These are phyloP conservation scores for Heliopora coerulea DNA, from an alignment of 92 coral and sea anemone species.

Conservation along the genomic window DNA sequence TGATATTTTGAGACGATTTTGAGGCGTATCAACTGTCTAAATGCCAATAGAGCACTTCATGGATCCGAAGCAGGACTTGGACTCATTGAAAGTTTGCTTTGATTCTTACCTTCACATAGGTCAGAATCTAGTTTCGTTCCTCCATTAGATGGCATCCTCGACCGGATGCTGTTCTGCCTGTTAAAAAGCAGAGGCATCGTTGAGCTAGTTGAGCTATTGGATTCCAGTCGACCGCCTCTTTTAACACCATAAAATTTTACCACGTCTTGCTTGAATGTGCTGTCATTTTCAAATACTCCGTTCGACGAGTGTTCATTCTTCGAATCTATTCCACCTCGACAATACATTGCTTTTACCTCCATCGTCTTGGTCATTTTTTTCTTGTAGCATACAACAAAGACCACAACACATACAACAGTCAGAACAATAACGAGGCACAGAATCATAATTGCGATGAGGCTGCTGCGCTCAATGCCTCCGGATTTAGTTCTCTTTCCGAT, in stretches of 20 bases:
- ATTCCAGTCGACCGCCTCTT: conserved; percentile 58
- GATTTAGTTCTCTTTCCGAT: neutral
- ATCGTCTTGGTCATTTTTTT: conserved; percentile 40
- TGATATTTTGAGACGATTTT: no score
- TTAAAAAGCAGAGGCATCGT: conserved; percentile 74
- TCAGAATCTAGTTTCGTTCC: conserved; percentile 84
- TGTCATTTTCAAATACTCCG: conserved; percentile 14
- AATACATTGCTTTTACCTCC: conserved; percentile 26
- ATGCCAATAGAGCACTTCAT: no score
- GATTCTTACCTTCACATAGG: conserved; percentile 73
- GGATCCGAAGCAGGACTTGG: no score
- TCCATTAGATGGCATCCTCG: conserved; percentile 82
- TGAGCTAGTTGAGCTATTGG: conserved; percentile 78
- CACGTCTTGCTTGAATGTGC: conserved; percentile 35
- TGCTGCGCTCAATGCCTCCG: conserved; percentile 13
- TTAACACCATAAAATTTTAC: conserved; percentile 20
- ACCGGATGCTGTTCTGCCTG: conserved; percentile 85
- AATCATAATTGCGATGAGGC: conserved; percentile 26
- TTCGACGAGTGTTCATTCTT: conserved; percentile 24
- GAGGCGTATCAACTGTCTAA: no score
- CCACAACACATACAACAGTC: conserved; percentile 36
- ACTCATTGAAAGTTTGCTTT: no score
- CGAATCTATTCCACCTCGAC: conserved; percentile 1
- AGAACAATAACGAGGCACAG: conserved; percentile 43
- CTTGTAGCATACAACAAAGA: conserved; percentile 62